Base-by-base conservation (phyloP, 2,888 invertebrate genomes). In the Brachypterus glaber region DNA sequence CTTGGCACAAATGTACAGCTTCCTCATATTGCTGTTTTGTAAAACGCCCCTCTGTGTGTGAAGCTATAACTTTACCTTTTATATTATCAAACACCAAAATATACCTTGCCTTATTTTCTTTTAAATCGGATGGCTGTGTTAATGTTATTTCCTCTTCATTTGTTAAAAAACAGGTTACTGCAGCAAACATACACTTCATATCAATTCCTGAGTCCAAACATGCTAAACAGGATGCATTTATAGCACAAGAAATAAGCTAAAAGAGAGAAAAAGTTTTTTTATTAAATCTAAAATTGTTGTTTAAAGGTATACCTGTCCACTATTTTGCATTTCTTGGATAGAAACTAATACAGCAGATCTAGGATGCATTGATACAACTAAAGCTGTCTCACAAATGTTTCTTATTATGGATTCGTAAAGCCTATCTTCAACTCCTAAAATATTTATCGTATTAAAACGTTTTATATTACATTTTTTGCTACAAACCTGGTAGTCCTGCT, bases 301-400 rank as follows among this genome's bases (percentile, higher is more conserved):
- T n/a, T n/a, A n/a, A n/a, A n/a, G n/a, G n/a, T 15, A 32, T 71
- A 89, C 89, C 50, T 84, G 81, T 48, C 87, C 86, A 59, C 70
- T 74, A 63, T 90, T 80, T 58, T 92, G 87, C 55, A 92, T 65
- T 68, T 93, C 92, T 62, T 93, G 92, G 36, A 93, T 63, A 36
- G 83, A 79, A 26, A 93, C 67, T 0, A 76, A 73, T 50, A 93
- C 76, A 16, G 81, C 77, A 1, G 90, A 79, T 33, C 90, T 73
- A 3, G 93, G 92, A 68, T 90, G 82, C 24, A 87, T 57, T 13
- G 77, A 67, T 0, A 80, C 69, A 2, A 84, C 57, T 21, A 93
- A 62, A 0, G 82, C 77, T 8, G 79, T 69, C 60, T 89, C 85
- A 62, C 86, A 83, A 0, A 82, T 81, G 57, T 83, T 83, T 49